Conservation (phyloP, 2,888 invertebrate species). For the Nephrotoma appendiculata region DNA sequence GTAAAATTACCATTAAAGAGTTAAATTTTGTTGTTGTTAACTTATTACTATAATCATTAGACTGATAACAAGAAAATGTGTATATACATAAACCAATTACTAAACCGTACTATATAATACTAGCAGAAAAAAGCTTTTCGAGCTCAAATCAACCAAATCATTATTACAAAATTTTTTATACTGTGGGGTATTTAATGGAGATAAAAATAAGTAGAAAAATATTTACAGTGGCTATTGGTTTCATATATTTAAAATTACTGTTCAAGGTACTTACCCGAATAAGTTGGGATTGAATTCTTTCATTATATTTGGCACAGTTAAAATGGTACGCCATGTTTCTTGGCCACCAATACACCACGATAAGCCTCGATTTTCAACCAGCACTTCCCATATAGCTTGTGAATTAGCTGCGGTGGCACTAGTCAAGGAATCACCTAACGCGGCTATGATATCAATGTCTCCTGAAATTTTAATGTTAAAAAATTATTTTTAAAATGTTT, state of each 20-base stretch:
- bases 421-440: constrained; percentile 44
- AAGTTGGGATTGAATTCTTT: constrained; percentile 47
- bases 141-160: not conserved
- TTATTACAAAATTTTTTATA: not conserved
- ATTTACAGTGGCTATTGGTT: not conserved
- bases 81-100: not conserved
- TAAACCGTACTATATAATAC: not conserved
- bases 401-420: constrained; percentile 40
- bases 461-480: constrained; percentile 21
- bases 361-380: constrained; percentile 35
- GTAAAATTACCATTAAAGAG: not conserved
- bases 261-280: constrained; percentile 33
- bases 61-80: not conserved
- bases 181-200: not conserved
- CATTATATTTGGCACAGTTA: constrained; percentile 43
- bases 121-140: not conserved
- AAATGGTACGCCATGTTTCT: constrained; percentile 34
- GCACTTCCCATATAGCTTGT: constrained; percentile 29
- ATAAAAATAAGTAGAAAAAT: not conserved
- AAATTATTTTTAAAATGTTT: too few species aligned
- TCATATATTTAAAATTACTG: not conserved
- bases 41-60: not conserved
- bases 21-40: not conserved
- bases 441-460: constrained; percentile 43
- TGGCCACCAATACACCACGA: constrained; percentile 37